Percentiles rank a stretch among this genome's conserved stretches.
phyloP scores from a whole-genome alignment of 2,888 invertebrate species.

The Athalia rosae region DNA sequence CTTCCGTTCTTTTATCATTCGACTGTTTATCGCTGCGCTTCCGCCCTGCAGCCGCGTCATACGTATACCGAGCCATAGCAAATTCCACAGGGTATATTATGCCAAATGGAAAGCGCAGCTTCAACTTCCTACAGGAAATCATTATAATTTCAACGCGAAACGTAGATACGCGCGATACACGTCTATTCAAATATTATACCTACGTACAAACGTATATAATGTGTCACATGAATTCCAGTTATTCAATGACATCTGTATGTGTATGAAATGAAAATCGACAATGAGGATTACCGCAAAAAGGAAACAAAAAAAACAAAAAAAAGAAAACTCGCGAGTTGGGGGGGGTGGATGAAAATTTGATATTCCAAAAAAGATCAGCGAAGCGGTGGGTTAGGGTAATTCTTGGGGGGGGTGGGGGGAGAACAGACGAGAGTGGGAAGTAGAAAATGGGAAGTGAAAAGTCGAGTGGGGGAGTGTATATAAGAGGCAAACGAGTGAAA shows the following conservation, averaged over 20 bases:
- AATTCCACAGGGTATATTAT: neutral
- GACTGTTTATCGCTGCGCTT: neutral
- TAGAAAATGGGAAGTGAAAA: too few relatives aligned
- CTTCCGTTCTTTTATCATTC: constrained; percentile 4
- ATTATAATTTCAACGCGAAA: neutral
- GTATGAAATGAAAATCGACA: too few relatives aligned
- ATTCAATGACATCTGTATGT: too few relatives aligned
- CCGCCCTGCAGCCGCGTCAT: neutral
- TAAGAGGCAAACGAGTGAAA: neutral
- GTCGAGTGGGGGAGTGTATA: too few relatives aligned
- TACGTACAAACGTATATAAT: neutral
- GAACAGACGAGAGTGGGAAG: too few relatives aligned
- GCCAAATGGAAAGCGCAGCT: neutral
- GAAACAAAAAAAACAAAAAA: neutral
- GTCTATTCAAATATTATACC: constrained; percentile 4
- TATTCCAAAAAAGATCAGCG: neutral
- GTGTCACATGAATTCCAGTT: too few relatives aligned
- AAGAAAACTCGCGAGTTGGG: too few relatives aligned
- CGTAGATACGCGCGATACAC: neutral
- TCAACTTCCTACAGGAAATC: neutral
- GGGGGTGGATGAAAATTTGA: neutral
- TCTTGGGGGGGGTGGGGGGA: too few relatives aligned
- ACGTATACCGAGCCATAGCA: neutral
- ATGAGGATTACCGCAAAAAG: too few relatives aligned
- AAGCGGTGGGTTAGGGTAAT: neutral